Conservation (phyloP, 2,888 invertebrate species). For the Sphaeridia pumilis region DNA sequence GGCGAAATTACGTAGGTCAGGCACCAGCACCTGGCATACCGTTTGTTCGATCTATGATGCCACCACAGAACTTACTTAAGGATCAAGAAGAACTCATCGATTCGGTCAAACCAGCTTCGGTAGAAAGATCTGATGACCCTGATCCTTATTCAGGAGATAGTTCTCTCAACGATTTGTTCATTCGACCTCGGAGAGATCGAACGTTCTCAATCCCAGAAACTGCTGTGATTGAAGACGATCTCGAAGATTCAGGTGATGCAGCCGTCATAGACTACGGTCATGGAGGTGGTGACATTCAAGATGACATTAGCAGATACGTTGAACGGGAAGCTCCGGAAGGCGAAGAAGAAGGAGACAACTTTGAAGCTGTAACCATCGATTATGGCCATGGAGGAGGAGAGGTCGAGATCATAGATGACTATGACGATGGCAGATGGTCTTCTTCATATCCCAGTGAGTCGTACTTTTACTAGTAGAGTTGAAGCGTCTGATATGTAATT, state of each 20-base stretch:
- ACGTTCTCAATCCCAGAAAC: not conserved
- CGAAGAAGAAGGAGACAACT: slow-evolving; percentile 13
- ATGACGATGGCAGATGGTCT: not conserved
- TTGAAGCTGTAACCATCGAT: slow-evolving; percentile 29
- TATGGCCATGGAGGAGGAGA: slow-evolving; percentile 27
- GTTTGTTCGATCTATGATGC: no score
- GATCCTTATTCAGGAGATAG: no score
- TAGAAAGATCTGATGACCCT: no score
- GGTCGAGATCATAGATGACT: slow-evolving; percentile 1
- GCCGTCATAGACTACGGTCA: slow-evolving; percentile 33
- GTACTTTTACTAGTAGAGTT: no score
- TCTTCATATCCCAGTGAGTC: slow-evolving; percentile 11
- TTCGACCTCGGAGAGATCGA: no score
- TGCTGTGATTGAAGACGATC: not conserved
- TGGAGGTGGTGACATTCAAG: slow-evolving; percentile 19
- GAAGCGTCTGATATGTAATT: no score
- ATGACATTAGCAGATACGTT: slow-evolving; percentile 9
- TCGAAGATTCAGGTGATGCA: not conserved
- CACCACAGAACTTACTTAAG: no score
- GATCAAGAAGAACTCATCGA: no score
- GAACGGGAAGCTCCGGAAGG: slow-evolving; percentile 16
- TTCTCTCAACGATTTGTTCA: no score
- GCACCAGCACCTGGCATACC: no score
- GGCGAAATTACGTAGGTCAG: no score
- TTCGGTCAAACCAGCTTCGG: no score